A percentile compares a stretch with the other conserved stretches of the same genome.
Evolutionary conservation across 2,113 vertebrate species (phyloP).

Genomic region (Natator depressus): DNA sequence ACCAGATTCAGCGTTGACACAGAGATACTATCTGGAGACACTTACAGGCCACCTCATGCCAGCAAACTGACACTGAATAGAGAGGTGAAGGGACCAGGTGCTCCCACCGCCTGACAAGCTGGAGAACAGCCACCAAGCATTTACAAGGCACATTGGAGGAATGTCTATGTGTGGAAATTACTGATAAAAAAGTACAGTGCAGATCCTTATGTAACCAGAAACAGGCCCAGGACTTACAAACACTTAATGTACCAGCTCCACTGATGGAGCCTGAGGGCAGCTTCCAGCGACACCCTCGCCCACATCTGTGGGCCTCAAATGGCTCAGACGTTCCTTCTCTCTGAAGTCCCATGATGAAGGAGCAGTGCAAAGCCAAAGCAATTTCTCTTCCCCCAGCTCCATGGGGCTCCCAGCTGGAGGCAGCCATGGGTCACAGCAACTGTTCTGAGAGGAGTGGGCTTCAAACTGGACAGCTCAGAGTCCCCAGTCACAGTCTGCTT

Average conservation of each 20-base stretch:
- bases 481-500: background rate
- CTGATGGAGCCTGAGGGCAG: background rate
- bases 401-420: background rate
- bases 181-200: fast-evolving
- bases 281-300: fast-evolving
- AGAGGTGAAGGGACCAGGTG: fast-evolving
- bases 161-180: fast-evolving
- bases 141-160: background rate
- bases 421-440: background rate
- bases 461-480: background rate
- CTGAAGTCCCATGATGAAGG: background rate
- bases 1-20: background rate
- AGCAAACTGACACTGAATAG: background rate
- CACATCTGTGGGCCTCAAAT: background rate
- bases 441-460: background rate
- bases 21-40: background rate
- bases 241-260: background rate
- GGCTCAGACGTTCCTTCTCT: background rate
- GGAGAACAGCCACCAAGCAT: background rate
- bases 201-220: background rate
- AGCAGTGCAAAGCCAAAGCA: background rate
- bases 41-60: fast-evolving
- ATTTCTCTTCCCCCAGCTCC: background rate
- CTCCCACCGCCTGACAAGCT: background rate
- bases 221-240: background rate